phyloP scores from a whole-genome alignment of 2,888 invertebrate species.

The Caenorhabditis sinica region DNA sequence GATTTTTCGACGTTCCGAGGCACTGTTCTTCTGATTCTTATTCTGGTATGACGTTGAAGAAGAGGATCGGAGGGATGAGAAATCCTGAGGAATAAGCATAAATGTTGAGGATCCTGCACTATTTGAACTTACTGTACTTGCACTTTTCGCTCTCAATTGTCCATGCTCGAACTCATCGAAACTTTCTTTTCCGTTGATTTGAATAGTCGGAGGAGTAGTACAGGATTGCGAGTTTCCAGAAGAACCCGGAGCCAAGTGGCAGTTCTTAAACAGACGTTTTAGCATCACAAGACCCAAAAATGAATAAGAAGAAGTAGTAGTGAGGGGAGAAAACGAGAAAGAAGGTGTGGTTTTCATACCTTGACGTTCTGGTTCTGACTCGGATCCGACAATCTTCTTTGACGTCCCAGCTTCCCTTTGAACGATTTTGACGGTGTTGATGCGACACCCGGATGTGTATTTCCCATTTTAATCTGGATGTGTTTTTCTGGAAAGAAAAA shows the following conservation, averaged over 20 bases:
- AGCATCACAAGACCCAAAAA: neutral
- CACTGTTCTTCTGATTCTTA: conserved; percentile 33
- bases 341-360: conserved; percentile 24
- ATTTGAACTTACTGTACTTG: conserved; percentile 49
- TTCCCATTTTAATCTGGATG: conserved; percentile 49
- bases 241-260: conserved; percentile 36
- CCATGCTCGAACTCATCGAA: conserved; percentile 59
- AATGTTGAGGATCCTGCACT: too few species aligned
- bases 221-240: conserved; percentile 45
- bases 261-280: conserved; percentile 42
- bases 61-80: conserved; percentile 35
- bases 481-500: conserved; percentile 7
- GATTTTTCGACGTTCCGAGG: conserved; percentile 59
- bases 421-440: conserved; percentile 42
- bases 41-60: conserved; percentile 1
- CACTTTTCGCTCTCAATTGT: conserved; percentile 62
- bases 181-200: conserved; percentile 67
- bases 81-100: conserved; percentile 19
- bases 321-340: neutral
- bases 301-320: neutral
- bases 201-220: conserved; percentile 67
- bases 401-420: conserved; percentile 55
- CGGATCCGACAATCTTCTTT: conserved; percentile 63
- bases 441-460: conserved; percentile 51
- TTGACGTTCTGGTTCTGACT: conserved; percentile 60